phyloP scores from a whole-genome alignment of 2,797 vertebrate genomes.

The Acanthornis magna region DNA sequence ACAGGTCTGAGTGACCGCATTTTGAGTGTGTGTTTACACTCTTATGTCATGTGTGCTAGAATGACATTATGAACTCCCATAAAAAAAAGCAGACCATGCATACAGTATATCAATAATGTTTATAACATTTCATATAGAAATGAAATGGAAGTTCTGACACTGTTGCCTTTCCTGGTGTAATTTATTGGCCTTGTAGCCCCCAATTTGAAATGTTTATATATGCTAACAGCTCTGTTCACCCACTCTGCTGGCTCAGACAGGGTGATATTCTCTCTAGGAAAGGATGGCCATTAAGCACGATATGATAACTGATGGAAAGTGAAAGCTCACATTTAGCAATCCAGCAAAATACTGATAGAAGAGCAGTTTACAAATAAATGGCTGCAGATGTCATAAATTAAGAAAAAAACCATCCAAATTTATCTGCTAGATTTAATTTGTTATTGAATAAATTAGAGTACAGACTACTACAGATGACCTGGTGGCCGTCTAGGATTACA shows the following conservation, averaged over 20 bases:
- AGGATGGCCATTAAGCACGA: neutral
- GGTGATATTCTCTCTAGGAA: neutral
- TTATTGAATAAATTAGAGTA: neutral
- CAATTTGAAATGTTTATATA: neutral
- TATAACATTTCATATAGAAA: neutral
- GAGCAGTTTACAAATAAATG: neutral
- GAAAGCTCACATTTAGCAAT: neutral
- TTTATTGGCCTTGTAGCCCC: neutral
- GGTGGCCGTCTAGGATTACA: constrained; percentile 45
- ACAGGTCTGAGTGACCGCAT: neutral
- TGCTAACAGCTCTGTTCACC: neutral
- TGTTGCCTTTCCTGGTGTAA: neutral
- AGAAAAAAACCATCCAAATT: neutral
- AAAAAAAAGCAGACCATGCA: neutral
- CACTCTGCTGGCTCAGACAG: neutral
- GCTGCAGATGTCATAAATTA: neutral
- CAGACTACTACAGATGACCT: constrained; percentile 20
- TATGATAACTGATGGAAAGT: neutral
- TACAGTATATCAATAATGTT: neutral
- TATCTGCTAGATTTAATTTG: neutral
- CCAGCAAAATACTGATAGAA: neutral
- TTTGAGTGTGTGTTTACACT: neutral
- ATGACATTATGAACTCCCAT: neutral
- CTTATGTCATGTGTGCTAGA: neutral
- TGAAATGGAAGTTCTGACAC: neutral